Evolutionary conservation across 2,113 vertebrate species (phyloP).

Genomic region (Danionella cerebrum): DNA sequence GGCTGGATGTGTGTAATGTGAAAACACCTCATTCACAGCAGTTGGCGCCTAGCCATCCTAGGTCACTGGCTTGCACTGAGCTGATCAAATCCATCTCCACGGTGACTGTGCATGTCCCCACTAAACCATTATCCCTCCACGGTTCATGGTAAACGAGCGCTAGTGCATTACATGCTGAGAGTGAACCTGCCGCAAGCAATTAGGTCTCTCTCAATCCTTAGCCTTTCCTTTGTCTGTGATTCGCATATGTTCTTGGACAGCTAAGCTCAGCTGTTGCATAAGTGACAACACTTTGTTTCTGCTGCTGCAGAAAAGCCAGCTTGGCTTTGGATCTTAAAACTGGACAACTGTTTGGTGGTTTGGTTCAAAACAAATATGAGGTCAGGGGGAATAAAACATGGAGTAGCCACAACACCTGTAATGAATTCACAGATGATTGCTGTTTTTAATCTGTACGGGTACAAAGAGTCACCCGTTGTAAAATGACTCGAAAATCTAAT

Average conservation of each 20-base stretch:
- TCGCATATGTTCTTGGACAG: constrained; percentile 13
- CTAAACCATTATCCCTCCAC: constrained; percentile 9
- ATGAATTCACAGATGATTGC: background rate
- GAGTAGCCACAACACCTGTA: background rate
- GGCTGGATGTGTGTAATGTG: constrained; percentile 2
- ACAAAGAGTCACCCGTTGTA: too few species aligned
- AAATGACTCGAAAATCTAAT: too few species aligned
- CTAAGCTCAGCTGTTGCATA: constrained; percentile 1
- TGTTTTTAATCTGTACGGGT: too few species aligned
- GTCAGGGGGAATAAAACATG: background rate
- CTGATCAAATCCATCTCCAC: constrained; percentile 15
- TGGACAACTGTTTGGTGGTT: background rate
- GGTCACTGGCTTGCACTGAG: background rate
- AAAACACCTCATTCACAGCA: background rate
- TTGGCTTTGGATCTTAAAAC: background rate
- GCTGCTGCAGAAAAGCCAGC: background rate
- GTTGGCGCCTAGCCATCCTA: background rate
- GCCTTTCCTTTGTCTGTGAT: background rate
- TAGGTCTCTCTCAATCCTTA: constrained; percentile 1
- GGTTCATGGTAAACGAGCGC: constrained; percentile 13
- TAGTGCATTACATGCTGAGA: background rate
- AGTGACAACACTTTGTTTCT: background rate
- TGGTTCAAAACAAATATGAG: background rate
- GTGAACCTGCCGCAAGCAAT: constrained; percentile 15
- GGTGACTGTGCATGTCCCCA: constrained; percentile 11